Evolutionary conservation across 2,113 vertebrate genomes (phyloP).

Genomic region (Channa maculata): DNA sequence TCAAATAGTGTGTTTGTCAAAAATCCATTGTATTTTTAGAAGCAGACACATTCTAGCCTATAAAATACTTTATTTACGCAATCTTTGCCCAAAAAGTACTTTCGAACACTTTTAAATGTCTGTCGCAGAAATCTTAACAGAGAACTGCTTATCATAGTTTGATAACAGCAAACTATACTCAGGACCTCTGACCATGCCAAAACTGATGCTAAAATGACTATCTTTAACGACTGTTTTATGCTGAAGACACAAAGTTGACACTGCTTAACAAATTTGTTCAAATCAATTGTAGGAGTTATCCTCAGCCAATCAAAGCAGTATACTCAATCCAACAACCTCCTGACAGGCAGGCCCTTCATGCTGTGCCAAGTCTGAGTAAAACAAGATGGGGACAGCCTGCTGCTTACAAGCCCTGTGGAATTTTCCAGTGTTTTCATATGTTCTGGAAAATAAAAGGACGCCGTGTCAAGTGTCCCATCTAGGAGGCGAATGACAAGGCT

Average conservation of each 20-base stretch:
- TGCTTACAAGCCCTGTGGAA: constrained; percentile 49
- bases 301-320: constrained; percentile 18
- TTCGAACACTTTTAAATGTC: constrained; percentile 10
- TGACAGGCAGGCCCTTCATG: constrained; percentile 53
- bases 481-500: neutral
- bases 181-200: neutral
- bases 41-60: neutral
- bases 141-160: neutral
- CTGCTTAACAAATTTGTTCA: neutral
- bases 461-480: constrained; percentile 50
- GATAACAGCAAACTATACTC: neutral
- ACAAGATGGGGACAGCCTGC: constrained; percentile 27
- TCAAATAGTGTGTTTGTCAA: constrained; percentile 21
- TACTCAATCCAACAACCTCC: constrained; percentile 30
- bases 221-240: neutral
- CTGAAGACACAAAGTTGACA: neutral
- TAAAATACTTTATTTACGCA: constrained; percentile 16
- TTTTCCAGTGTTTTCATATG: constrained; percentile 63
- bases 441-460: constrained; percentile 66
- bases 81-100: constrained; percentile 18
- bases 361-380: constrained; percentile 50
- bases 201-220: constrained; percentile 7
- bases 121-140: neutral
- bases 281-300: neutral
- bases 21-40: constrained; percentile 7